A percentile compares a stretch with the other conserved stretches of the same genome.
Evolutionary conservation across 1,140 invertebrate genomes (phyloP).

Genomic region (Hylaeus anthracinus): DNA sequence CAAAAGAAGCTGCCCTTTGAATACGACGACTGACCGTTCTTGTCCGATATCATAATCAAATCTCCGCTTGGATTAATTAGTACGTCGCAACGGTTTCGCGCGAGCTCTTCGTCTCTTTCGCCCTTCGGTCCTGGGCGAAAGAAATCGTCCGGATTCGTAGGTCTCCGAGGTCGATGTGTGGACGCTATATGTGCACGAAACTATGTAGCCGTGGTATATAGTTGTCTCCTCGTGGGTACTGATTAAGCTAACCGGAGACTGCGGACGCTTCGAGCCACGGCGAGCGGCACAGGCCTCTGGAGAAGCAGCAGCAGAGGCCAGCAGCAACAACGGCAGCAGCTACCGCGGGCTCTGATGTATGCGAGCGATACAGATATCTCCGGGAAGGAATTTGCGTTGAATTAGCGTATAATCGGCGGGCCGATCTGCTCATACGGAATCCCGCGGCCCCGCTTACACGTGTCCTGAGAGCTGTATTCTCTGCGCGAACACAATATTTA

Average conservation of each 20-base stretch:
- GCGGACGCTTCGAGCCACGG: conserved; percentile 24
- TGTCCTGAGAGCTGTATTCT: conserved; percentile 77
- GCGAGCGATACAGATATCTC: conserved; percentile 79
- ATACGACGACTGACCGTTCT: no score
- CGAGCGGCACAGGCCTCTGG: conserved; percentile 1
- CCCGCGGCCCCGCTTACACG: conserved; percentile 79
- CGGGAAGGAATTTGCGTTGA: conserved; percentile 79
- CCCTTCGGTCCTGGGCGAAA: not conserved
- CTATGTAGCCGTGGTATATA: conserved; percentile 63
- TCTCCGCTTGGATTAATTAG: conserved; percentile 38
- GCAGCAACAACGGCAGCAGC: conserved; percentile 55
- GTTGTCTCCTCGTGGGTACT: conserved; percentile 66
- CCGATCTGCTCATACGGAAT: conserved; percentile 79
- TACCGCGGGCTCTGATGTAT: conserved; percentile 74
- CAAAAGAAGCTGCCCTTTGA: not conserved
- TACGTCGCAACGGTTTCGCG: conserved; percentile 8
- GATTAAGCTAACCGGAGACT: conserved; percentile 58
- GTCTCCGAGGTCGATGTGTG: conserved; percentile 33
- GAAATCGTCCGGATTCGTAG: not conserved
- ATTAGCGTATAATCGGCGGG: conserved; percentile 80
- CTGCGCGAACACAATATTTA: conserved; percentile 77
- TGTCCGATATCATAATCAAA: conserved; percentile 24
- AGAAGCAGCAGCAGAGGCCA: conserved; percentile 26
- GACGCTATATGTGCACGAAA: conserved; percentile 53
- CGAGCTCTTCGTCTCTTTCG: not conserved